A percentile compares a stretch with the other conserved stretches of the same genome.
Evolutionary conservation across 37 sponge, comb jelly and placozoan genomes (phyloP).

Genomic region (Crambe crambe): DNA sequence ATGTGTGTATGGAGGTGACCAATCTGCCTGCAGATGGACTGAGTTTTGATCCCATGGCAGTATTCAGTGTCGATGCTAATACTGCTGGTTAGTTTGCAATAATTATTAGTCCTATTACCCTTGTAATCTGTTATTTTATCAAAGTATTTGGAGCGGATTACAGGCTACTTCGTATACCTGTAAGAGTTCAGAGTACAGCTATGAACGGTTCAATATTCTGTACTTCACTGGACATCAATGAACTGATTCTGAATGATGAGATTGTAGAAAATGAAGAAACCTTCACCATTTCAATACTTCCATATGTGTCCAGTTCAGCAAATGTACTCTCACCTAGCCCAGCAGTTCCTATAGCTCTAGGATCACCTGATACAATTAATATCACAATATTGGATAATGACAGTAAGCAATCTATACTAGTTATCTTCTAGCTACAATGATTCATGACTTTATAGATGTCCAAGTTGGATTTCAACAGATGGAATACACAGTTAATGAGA

Average conservation of each 20-base stretch:
- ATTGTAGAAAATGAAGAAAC: not conserved
- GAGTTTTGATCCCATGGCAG: not conserved
- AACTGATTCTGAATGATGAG: not conserved
- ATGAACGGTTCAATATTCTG: not conserved
- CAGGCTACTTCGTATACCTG: not conserved
- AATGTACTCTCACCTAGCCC: too few species aligned
- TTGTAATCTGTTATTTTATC: too few species aligned
- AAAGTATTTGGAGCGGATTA: not conserved
- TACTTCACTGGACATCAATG: not conserved
- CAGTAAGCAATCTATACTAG: not conserved
- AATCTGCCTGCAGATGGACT: not conserved
- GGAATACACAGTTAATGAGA: not conserved
- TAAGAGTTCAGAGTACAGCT: not conserved
- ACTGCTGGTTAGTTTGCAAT: not conserved
- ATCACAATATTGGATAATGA: not conserved
- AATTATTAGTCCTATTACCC: too few species aligned
- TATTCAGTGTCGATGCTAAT: not conserved
- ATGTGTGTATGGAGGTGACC: not conserved
- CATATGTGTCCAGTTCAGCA: not conserved
- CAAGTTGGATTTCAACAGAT: not conserved
- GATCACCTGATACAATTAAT: not conserved
- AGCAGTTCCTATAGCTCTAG: not conserved
- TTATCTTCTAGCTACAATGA: not conserved
- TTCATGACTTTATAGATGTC: not conserved
- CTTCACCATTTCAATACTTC: not conserved